These are phyloP conservation scores for Ochropleura plecta DNA, from an alignment of 2,888 invertebrate genomes.

Conservation along the genomic window DNA sequence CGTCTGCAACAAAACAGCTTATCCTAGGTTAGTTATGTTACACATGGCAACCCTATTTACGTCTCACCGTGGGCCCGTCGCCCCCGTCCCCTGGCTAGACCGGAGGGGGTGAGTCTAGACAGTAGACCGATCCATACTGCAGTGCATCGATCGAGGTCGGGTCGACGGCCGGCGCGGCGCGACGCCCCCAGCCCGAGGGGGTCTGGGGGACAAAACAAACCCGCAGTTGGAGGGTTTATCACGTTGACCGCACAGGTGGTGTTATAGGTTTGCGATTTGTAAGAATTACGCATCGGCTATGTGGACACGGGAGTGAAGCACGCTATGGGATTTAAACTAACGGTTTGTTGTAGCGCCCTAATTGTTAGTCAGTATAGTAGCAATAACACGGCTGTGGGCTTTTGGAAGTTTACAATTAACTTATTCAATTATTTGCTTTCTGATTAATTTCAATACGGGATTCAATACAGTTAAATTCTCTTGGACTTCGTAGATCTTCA, in stretches of 20 bases:
- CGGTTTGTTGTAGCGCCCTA: neutral
- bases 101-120: conserved; percentile 83
- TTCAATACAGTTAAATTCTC: no score
- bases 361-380: neutral
- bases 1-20: conserved; percentile 52
- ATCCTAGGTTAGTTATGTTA: conserved; percentile 71
- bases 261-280: conserved; percentile 69
- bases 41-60: conserved; percentile 66
- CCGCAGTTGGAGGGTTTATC: conserved; percentile 69
- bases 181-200: conserved; percentile 70
- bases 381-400: neutral
- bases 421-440: no score
- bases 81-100: conserved; percentile 50
- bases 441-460: no score
- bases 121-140: conserved; percentile 89
- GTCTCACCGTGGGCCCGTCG: conserved; percentile 64
- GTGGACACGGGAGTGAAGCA: conserved; percentile 37
- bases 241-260: conserved; percentile 83
- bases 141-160: conserved; percentile 84
- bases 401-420: neutral
- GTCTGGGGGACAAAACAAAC: conserved; percentile 82
- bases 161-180: conserved; percentile 79
- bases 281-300: conserved; percentile 58
- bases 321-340: conserved; percentile 11
- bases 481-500: no score